phyloP scores from a whole-genome alignment of 1,140 invertebrate species.

The Rhysida immarginata region DNA sequence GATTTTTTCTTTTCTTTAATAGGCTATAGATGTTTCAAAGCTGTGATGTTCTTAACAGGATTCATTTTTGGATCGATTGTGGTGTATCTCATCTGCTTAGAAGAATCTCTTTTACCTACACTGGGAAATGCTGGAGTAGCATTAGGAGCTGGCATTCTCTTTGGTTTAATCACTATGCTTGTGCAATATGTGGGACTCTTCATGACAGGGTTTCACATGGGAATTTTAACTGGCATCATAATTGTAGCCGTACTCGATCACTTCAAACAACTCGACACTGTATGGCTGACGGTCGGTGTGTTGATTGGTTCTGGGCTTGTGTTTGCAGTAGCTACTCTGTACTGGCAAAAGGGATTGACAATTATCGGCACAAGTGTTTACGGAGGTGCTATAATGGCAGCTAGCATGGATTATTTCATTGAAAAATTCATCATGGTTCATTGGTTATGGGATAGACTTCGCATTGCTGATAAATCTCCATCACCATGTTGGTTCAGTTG shows the following conservation, averaged over 20 bases:
- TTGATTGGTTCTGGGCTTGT: constrained; percentile 48
- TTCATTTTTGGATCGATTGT: constrained; percentile 67
- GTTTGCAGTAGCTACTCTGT: constrained; percentile 52
- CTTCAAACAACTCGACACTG: constrained; percentile 28
- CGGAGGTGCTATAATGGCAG: constrained; percentile 53
- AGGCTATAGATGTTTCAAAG: constrained; percentile 79
- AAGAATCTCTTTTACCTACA: constrained; percentile 51
- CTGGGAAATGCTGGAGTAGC: constrained; percentile 59
- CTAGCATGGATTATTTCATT: constrained; percentile 57
- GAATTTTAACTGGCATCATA: constrained; percentile 45
- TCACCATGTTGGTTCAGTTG: constrained; percentile 58
- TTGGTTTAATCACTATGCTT: constrained; percentile 59
- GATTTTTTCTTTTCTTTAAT: constrained; percentile 30
- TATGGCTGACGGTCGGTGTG: constrained; percentile 52
- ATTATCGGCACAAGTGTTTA: constrained; percentile 59
- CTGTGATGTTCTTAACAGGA: constrained; percentile 75
- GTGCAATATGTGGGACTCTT: constrained; percentile 70
- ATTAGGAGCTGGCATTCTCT: constrained; percentile 53
- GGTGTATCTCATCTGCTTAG: constrained; percentile 59
- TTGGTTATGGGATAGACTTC: constrained; percentile 46
- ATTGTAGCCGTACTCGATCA: constrained; percentile 32
- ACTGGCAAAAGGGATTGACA: constrained; percentile 54
- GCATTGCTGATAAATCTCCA: constrained; percentile 24
- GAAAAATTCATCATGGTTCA: constrained; percentile 45
- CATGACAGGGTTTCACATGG: constrained; percentile 64